Percentiles rank a stretch among this genome's conserved stretches.
Conservation (phyloP, 2,797 vertebrate genomes). For the Argyrosomus regius region DNA sequence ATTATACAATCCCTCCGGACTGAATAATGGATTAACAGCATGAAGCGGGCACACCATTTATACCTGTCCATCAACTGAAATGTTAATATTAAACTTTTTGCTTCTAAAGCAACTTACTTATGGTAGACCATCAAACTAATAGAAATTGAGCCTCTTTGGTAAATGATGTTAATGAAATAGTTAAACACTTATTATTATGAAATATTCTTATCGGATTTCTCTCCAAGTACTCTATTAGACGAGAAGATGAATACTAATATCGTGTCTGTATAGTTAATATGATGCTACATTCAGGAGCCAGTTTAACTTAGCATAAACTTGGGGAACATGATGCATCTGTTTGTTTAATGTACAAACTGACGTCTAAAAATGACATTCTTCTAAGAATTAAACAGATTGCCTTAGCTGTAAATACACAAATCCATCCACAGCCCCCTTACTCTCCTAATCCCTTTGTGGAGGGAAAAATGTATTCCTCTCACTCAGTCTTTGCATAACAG, state of each 20-base stretch:
- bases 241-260: background rate
- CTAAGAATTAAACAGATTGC: background rate
- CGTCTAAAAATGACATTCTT: too few relatives aligned
- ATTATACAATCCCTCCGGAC: background rate
- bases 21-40: constrained; percentile 9
- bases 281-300: background rate
- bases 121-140: background rate
- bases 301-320: background rate
- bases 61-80: constrained; percentile 4
- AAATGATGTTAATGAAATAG: constrained; percentile 4
- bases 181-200: background rate
- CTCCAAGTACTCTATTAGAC: background rate
- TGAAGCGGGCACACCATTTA: background rate
- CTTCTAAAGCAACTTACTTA: background rate
- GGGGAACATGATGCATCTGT: background rate
- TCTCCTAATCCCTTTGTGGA: background rate
- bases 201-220: background rate
- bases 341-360: background rate
- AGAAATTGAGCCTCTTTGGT: background rate
- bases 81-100: background rate
- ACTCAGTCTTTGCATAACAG: background rate
- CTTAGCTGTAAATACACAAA: constrained; percentile 10
- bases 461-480: background rate
- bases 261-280: background rate
- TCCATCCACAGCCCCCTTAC: background rate